Evolutionary conservation across 2,797 vertebrate genomes (phyloP).

Genomic region (Argya squamiceps): DNA sequence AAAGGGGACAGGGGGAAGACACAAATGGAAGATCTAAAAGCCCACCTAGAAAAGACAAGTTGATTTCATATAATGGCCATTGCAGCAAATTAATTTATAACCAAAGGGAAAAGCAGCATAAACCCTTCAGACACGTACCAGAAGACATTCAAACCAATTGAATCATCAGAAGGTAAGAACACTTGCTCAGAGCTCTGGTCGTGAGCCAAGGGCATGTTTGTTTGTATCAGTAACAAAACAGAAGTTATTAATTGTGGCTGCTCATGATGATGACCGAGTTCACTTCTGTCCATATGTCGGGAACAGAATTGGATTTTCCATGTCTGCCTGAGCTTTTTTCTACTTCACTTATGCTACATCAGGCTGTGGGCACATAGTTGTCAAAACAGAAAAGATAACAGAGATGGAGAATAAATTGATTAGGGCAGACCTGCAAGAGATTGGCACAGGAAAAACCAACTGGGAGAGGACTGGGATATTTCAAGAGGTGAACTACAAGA

Average conservation of each 20-base stretch:
- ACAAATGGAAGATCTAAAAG: not conserved
- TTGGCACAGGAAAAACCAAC: not conserved
- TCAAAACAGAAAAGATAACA: not conserved
- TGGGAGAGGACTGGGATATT: not conserved
- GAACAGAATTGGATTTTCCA: not conserved
- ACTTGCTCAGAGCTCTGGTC: not conserved
- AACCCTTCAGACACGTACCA: not conserved
- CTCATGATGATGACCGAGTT: not conserved
- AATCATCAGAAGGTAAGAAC: not conserved
- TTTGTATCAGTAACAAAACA: not conserved
- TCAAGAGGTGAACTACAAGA: not conserved
- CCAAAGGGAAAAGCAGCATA: not conserved
- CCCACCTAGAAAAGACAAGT: not conserved
- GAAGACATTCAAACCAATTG: not conserved
- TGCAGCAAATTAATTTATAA: not conserved
- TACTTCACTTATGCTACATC: not conserved
- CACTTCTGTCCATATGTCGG: not conserved
- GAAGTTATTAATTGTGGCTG: not conserved
- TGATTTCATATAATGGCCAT: not conserved
- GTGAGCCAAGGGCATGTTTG: not conserved
- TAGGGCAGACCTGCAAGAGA: not conserved
- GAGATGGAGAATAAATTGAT: not conserved
- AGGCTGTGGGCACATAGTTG: not conserved
- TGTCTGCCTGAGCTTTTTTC: not conserved
- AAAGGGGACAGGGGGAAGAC: accelerated